A percentile compares a stretch with the other conserved stretches of the same genome.
These are phyloP conservation scores for Paradoxurus hermaphroditus DNA, from an alignment of 2,113 vertebrate genomes.

Conservation along the genomic window DNA sequence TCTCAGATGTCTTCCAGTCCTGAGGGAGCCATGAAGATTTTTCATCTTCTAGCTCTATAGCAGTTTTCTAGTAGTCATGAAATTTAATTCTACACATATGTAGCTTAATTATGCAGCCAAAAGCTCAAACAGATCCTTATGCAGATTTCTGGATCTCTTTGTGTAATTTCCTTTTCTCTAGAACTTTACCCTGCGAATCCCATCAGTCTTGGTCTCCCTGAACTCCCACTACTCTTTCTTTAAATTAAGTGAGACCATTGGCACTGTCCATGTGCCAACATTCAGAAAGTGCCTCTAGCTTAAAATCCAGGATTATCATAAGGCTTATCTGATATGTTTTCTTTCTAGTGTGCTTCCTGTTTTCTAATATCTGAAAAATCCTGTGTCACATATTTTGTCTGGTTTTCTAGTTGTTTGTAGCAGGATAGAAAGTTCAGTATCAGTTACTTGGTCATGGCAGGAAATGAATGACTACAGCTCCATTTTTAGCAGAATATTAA, in stretches of 20 bases:
- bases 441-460: neutral
- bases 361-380: constrained; percentile 25
- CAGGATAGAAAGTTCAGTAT: neutral
- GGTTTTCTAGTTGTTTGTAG: constrained; percentile 32
- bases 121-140: neutral
- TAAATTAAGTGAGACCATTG: neutral
- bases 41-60: neutral
- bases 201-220: neutral
- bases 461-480: constrained; percentile 25
- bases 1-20: neutral
- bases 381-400: neutral
- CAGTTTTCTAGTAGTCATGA: neutral
- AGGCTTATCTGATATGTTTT: constrained; percentile 22
- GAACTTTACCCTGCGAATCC: neutral
- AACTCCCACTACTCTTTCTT: neutral
- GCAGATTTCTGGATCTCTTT: constrained; percentile 1
- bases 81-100: constrained; percentile 19
- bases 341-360: neutral
- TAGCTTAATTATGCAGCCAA: neutral
- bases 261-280: neutral
- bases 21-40: neutral
- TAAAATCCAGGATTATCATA: neutral
- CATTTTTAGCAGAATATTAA: constrained; percentile 49
- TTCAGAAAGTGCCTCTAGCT: neutral
- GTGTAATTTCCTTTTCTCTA: constrained; percentile 17